Conservation (phyloP, 1,140 invertebrate genomes). For the Cydia pomonella region DNA sequence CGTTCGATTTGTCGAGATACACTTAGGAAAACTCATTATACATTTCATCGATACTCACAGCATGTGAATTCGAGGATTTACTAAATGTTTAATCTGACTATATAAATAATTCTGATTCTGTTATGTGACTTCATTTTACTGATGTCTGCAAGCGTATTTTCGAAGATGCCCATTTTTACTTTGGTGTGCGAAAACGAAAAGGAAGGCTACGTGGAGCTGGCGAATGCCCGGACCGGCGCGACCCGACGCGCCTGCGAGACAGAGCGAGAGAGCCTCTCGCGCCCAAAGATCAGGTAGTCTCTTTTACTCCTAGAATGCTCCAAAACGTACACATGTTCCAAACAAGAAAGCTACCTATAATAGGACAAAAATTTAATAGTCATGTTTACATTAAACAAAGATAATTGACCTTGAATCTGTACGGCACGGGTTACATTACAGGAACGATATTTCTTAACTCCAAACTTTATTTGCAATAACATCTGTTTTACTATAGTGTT, state of each 20-base stretch:
- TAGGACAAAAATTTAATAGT: background rate
- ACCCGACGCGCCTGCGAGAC: slow-evolving; percentile 11
- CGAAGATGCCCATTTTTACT: background rate
- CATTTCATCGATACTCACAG: too few species aligned
- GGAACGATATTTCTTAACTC: background rate
- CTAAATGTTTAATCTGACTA: background rate
- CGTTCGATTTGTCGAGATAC: background rate
- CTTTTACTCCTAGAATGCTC: background rate
- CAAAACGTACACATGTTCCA: background rate
- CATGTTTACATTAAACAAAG: background rate
- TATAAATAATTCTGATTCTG: too few species aligned
- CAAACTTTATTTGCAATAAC: too few species aligned
- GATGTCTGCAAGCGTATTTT: background rate
- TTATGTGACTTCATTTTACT: background rate
- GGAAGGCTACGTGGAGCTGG: slow-evolving; percentile 12
- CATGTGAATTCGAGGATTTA: background rate
- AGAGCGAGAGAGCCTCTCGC: background rate
- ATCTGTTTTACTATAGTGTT: too few species aligned
- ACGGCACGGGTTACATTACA: too few species aligned
- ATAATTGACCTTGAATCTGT: too few species aligned
- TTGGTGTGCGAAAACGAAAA: background rate
- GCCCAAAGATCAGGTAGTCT: background rate
- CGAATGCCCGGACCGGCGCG: slow-evolving; percentile 8
- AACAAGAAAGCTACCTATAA: background rate
- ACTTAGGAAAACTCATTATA: background rate